These are phyloP conservation scores for Scolopax bukidnonensis DNA, from an alignment of 2,797 vertebrate species.

Conservation along the genomic window DNA sequence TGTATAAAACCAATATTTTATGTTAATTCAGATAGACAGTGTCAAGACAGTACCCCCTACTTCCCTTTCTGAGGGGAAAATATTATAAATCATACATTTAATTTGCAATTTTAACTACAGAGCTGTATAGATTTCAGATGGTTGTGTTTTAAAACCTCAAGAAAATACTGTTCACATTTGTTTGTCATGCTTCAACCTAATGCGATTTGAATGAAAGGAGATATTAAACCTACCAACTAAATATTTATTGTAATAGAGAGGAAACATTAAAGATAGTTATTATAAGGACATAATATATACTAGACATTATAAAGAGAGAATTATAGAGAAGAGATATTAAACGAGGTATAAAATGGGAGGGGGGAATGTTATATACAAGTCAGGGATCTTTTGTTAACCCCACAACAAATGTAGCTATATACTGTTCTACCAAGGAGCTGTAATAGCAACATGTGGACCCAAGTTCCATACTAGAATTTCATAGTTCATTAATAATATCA, in stretches of 20 bases:
- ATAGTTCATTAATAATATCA: constrained; percentile 8
- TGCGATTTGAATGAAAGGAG: constrained; percentile 10
- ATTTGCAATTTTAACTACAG: not conserved
- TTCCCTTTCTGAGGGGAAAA: not conserved
- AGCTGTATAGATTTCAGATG: not conserved
- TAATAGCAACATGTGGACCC: fast-evolving
- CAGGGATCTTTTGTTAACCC: not conserved
- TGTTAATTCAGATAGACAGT: not conserved
- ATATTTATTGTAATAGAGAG: not conserved
- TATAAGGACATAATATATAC: not conserved
- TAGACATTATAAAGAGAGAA: not conserved
- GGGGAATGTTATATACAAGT: not conserved
- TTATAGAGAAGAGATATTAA: not conserved
- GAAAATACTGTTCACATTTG: not conserved
- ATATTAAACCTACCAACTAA: not conserved
- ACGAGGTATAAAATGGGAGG: not conserved
- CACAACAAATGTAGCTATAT: not conserved
- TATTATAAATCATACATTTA: not conserved
- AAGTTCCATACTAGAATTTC: not conserved
- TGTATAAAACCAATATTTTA: not conserved
- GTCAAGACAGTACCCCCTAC: not conserved
- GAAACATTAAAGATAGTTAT: not conserved
- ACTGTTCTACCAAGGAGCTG: not conserved
- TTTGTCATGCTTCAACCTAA: not conserved
- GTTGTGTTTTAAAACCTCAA: not conserved